These are phyloP conservation scores for Perizoma flavofasciatum DNA, from an alignment of 2,888 invertebrate genomes.

Conservation along the genomic window DNA sequence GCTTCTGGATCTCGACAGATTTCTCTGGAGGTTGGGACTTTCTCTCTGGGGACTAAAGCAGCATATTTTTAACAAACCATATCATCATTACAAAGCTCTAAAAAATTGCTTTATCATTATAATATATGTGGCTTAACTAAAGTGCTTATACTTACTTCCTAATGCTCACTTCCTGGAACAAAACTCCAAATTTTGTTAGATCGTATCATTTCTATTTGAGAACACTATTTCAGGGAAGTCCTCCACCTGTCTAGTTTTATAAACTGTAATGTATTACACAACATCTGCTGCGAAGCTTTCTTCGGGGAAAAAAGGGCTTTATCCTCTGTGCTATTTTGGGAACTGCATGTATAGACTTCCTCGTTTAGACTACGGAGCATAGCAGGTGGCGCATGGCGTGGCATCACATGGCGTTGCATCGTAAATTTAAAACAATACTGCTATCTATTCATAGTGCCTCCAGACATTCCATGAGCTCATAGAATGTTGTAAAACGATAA, in stretches of 20 bases:
- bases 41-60: constrained; percentile 64
- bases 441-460: constrained; percentile 38
- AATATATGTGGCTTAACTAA: no score
- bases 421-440: constrained; percentile 46
- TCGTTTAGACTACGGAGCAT: constrained; percentile 19
- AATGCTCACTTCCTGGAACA: neutral
- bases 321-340: constrained; percentile 22
- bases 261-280: constrained; percentile 1
- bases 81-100: neutral
- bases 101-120: no score
- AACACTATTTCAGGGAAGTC: constrained; percentile 10
- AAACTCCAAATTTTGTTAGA: neutral
- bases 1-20: constrained; percentile 51
- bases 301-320: constrained; percentile 23
- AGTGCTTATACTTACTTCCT: no score
- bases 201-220: neutral
- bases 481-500: constrained; percentile 32
- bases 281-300: constrained; percentile 22
- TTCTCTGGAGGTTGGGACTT: constrained; percentile 55
- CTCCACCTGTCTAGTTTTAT: neutral
- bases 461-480: constrained; percentile 35
- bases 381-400: constrained; percentile 44
- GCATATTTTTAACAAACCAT: no score
- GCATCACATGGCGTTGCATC: constrained; percentile 34
- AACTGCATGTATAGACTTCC: constrained; percentile 24